Evolutionary conservation across 2,113 vertebrate species (phyloP).

Genomic region (Brachypodius melanocephalos): DNA sequence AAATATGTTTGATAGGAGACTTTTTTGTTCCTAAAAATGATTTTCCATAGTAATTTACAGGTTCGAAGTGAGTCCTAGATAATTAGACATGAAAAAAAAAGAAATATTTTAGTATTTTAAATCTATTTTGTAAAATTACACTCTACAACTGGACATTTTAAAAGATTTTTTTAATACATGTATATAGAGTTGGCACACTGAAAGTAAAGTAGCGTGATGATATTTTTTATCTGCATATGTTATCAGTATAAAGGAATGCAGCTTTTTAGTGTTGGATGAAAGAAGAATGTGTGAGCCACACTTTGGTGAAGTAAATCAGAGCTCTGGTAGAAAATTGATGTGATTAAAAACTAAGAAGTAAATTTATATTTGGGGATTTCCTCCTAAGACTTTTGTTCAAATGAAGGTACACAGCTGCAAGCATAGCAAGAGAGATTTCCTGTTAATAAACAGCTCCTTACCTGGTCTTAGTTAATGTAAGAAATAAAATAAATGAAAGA

Average conservation of each 20-base stretch:
- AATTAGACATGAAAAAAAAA: background rate
- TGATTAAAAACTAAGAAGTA: background rate
- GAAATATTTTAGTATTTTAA: background rate
- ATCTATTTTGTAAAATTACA: background rate
- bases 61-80: background rate
- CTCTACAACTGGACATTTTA: background rate
- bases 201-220: background rate
- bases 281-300: background rate
- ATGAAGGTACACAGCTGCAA: background rate
- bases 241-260: background rate
- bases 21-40: background rate
- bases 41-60: background rate
- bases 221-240: background rate
- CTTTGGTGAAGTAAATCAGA: background rate
- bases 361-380: background rate
- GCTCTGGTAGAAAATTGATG: background rate
- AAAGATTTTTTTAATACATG: background rate
- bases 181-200: background rate
- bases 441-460: background rate
- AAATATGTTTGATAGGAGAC: background rate
- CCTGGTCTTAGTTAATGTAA: background rate
- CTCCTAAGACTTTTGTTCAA: background rate
- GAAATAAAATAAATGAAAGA: background rate
- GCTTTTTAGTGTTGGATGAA: background rate
- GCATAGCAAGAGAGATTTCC: background rate